These are phyloP conservation scores for Eidolon helvum DNA, from an alignment of 2,113 vertebrate genomes.

Conservation along the genomic window DNA sequence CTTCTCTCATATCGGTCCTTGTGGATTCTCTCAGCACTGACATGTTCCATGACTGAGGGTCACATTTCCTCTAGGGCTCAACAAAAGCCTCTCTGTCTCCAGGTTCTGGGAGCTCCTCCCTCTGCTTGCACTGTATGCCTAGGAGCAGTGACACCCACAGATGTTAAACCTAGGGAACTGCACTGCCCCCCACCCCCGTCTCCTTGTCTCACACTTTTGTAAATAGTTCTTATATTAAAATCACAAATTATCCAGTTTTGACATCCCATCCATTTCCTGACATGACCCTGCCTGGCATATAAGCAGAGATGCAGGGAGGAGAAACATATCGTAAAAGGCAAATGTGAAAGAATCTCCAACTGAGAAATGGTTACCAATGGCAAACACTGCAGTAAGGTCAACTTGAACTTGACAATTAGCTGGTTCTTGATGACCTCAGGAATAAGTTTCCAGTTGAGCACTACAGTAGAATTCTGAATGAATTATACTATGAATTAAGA, in stretches of 20 bases:
- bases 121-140: accelerated
- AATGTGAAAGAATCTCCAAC: background rate
- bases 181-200: background rate
- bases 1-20: background rate
- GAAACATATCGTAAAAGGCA: background rate
- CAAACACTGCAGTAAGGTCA: background rate
- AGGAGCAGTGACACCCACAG: background rate
- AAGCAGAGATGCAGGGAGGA: background rate
- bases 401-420: background rate
- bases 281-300: background rate
- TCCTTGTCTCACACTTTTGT: background rate
- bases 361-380: background rate
- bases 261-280: background rate
- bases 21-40: background rate
- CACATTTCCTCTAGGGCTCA: background rate
- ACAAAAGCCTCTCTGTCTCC: background rate
- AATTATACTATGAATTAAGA: background rate
- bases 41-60: background rate
- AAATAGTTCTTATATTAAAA: background rate
- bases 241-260: background rate
- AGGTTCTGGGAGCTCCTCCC: background rate
- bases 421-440: background rate
- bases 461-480: background rate
- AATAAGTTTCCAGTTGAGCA: background rate
- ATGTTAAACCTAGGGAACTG: background rate